Evolutionary conservation across 2,888 invertebrate genomes (phyloP), one percentile per base, ranked within the genome.

Genomic region (Limulus polyphemus): DNA sequence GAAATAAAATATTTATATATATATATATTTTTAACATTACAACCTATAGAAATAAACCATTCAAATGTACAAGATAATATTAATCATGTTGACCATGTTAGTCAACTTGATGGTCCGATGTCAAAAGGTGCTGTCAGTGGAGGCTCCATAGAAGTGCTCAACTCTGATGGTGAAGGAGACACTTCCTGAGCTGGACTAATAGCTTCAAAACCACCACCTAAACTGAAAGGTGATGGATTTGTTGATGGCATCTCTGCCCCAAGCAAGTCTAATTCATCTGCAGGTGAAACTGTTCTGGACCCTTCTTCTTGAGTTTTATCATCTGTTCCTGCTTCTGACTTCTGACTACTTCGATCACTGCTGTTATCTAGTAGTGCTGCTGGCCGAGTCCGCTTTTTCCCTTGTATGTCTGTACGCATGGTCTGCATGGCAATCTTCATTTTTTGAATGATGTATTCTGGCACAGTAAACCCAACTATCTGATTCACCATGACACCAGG

Each of bases 401-500:
- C 14, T 16, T 69, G 71, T 3, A 65, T 50, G 65, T 77, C 76
- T 47, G 77, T 75, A 48, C 77, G 68, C 71, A 74, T 70, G 4
- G 73, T 71, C 58, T 78, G 77, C 71, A 87, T 83, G 72, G 84
- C 86, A 0, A 79, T 77, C 69, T 83, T 83, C 74, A 88, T 86
- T 77, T 89, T 89, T 64, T 82, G 80, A 49, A 86, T 72, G 81
- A 89, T 84, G 76, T 85, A 86, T 32, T 81, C 80, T 11, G 88
- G 88, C 1, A 85, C 85, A 74, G 83, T 83, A 73, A 89, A 89
- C 0, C 88, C 88, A 63, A 83, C 82, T 64, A 88, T 75, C 72
- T 87, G 86, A 56, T 84, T 82, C 57, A 66, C 71, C 62, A 68
- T 62, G 13, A 69, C 64, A 11, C 64, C 65, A 16, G 67, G 62